A percentile compares a stretch with the other conserved stretches of the same genome.
Conservation (phyloP, 1,140 invertebrate genomes). For the Dolichoris vasculosae region DNA sequence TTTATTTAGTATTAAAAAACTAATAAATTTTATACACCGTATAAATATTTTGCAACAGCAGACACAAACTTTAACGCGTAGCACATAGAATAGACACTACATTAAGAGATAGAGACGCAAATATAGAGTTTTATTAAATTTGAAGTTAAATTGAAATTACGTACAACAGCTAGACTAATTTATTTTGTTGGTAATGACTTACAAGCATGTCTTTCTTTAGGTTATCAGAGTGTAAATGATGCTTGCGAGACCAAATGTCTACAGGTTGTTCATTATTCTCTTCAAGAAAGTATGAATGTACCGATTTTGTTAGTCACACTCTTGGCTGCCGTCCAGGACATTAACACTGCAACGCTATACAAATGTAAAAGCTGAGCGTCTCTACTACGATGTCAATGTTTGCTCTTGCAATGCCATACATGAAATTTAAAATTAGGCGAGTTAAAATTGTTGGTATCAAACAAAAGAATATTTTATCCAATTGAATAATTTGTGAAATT, state of each 20-base stretch:
- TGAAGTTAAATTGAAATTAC: not conserved
- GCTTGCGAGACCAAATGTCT: constrained; percentile 60
- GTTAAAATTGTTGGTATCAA: not conserved
- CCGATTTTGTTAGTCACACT: constrained; percentile 64
- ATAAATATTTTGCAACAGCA: not conserved
- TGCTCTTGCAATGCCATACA: not conserved
- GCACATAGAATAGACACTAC: too few relatives aligned
- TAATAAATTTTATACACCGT: not conserved
- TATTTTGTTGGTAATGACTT: not conserved
- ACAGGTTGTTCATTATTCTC: constrained; percentile 68
- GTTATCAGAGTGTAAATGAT: not conserved
- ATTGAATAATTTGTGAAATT: not conserved
- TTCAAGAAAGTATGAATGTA: constrained; percentile 60
- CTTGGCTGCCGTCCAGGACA: constrained; percentile 62
- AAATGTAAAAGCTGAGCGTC: constrained; percentile 23
- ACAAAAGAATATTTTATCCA: constrained; percentile 1
- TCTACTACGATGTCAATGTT: not conserved
- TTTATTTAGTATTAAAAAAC: not conserved
- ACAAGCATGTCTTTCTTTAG: constrained; percentile 1
- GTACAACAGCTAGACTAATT: not conserved
- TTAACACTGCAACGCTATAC: constrained; percentile 57
- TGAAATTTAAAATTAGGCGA: not conserved
- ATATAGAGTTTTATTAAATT: not conserved
- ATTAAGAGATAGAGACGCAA: not conserved
- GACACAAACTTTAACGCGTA: too few relatives aligned